Evolutionary conservation across 2,797 vertebrate genomes (phyloP), one percentile per base, ranked within the genome.

Genomic region (Mustela erminea): DNA sequence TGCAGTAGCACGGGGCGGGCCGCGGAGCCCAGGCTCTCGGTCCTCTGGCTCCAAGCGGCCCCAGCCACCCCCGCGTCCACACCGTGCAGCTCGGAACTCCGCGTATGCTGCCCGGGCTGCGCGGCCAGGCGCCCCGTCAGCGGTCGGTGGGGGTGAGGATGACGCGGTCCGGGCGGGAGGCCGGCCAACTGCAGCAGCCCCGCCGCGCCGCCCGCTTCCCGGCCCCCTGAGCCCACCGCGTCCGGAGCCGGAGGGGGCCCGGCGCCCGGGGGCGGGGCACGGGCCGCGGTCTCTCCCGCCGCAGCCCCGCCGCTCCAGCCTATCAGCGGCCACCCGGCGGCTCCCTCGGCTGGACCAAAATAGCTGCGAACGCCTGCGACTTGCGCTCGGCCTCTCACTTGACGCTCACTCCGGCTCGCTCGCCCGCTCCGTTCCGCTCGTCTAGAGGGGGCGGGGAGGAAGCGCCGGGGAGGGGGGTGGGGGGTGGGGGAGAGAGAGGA

Each of bases 121-220:
- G 96, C 97, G 98, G 98, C 98, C 98, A 98, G 98, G 98, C 98
- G 98, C 99, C 98, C 98, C 98, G 98, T 99, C 99, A 99, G 99
- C 99, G 98, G 97, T 98, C 98, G 96, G 93, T 54, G 84, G 93
- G 93, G 89, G 98, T 95, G 98, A 96, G 91, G 97, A 98, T 99
- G 99, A 99, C 99, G 99, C 99, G 98, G 99, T 98, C 89, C 96
- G 97, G 95, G 97, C 96, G 94, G 98, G 88, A 95, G 94, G 93
- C 95, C 58, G 84, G 92, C 97, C 98, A 97, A 97, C 94, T 93
- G 97, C 97, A 70, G 97, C 97, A 85, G 86, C 80, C 96, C 93
- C 62, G 88, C 82, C 43, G 29, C 38, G 74, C 80, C 49, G 70
- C 81, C 21, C 4, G 86, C 70, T 75, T 4, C n/a, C 68, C 14